Base-by-base conservation (phyloP, 2,797 vertebrate genomes). In the Selene dorsalis region DNA sequence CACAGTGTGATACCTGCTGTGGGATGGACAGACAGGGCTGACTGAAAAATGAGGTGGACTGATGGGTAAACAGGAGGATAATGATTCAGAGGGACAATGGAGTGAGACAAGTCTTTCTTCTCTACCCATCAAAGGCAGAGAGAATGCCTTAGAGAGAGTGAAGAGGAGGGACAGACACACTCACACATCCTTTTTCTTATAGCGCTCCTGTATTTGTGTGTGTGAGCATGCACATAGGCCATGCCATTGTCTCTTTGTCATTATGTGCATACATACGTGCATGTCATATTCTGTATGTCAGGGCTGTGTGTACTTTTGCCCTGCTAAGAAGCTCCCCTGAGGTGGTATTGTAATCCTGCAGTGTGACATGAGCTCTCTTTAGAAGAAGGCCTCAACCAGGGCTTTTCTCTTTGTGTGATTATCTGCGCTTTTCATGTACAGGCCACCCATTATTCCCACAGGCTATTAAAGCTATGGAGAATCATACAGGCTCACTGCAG, bases 391-490 rank as follows among this genome's bases (percentile, higher is more conserved):
- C 76, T 86, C 84, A 77, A 80, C 87, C 32, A 0, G 35, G 63
- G 81, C 61, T 86, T 82, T 81, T 84, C 60, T 84, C 80, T 92
- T 87, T 90, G 84, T 89, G 75, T 80, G 82, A 91, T 90, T 88
- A 89, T 92, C 87, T 85, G 69, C 10, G 48, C 70, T 83, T 86
- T 91, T 87, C 53, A 88, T 89, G 90, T 88, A 68, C 50, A 69
- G 79, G 77, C 78, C 84, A 81, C 68, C 79, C 77, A 57, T 85
- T 89, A 89, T 88, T 88, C 83, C 76, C 84, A 52, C 64, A 69
- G 81, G 84, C 84, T 89, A 75, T 79, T 88, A 85, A 80, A 87
- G 74, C 85, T 80, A 72, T 48, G 38, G 80, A 80, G 71, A 88
- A 73, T 80, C 83, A 72, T 65, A 75, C 61, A 68, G 69, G 62